Percentiles rank a stretch among this genome's conserved stretches.
Evolutionary conservation across 2,888 invertebrate genomes (phyloP).

Genomic region (Xestia ashworthii): DNA sequence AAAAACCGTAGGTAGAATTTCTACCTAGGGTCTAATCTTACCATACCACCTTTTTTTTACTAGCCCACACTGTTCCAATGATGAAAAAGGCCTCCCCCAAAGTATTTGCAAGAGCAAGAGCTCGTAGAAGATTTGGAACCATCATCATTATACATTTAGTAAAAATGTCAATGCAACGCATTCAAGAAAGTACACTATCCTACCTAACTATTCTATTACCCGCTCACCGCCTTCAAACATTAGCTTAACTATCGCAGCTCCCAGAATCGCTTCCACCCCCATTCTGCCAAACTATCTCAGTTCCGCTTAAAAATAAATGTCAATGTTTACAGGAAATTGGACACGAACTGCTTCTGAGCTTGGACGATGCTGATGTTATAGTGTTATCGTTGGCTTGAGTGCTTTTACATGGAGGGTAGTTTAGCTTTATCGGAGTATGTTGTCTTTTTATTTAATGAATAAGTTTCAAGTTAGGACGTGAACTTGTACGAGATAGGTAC

Average conservation of each 20-base stretch:
- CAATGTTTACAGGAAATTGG: conserved; percentile 59
- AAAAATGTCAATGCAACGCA: not conserved
- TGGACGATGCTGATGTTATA: conserved; percentile 27
- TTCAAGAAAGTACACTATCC: not conserved
- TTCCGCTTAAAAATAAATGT: conserved; percentile 57
- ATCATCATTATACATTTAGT: no score
- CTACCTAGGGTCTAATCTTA: not conserved
- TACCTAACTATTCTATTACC: conserved; percentile 8
- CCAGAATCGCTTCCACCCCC: conserved; percentile 30
- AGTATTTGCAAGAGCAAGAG: not conserved
- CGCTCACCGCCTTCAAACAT: conserved; percentile 30
- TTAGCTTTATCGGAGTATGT: conserved; percentile 24
- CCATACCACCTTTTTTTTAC: not conserved
- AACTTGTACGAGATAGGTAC: not conserved
- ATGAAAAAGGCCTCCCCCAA: not conserved
- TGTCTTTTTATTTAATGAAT: conserved; percentile 21
- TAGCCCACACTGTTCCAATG: not conserved
- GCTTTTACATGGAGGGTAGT: conserved; percentile 41
- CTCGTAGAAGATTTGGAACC: no score
- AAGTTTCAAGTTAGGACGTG: conserved; percentile 1
- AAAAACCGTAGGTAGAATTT: no score
- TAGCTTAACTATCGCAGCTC: conserved; percentile 49
- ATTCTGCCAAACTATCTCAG: conserved; percentile 34
- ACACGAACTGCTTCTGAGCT: conserved; percentile 53
- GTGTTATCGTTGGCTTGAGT: conserved; percentile 49